These are phyloP conservation scores for Solea senegalensis DNA, from an alignment of 2,113 vertebrate species.

Conservation along the genomic window DNA sequence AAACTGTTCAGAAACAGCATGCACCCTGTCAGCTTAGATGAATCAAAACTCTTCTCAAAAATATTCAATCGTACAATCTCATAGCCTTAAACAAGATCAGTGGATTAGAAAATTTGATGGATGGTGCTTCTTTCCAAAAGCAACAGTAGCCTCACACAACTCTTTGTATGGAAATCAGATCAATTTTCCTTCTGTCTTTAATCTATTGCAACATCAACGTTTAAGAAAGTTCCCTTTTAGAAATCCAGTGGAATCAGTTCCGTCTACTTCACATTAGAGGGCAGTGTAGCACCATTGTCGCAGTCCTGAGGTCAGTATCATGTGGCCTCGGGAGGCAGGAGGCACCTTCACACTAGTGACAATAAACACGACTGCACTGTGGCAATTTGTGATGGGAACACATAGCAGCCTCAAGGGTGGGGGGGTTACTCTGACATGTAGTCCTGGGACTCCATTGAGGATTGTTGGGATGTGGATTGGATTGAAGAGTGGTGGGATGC, in stretches of 20 bases:
- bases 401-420: not conserved
- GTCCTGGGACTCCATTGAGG: conserved; percentile 70
- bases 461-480: conserved; percentile 69
- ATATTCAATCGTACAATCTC: not conserved
- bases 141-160: not conserved
- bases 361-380: conserved; percentile 9
- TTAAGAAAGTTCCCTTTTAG: conserved; percentile 4
- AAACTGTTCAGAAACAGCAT: conserved; percentile 34
- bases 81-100: not conserved
- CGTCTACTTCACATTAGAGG: conserved; percentile 27
- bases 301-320: not conserved
- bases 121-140: not conserved
- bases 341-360: conserved; percentile 10
- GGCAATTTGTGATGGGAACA: not conserved
- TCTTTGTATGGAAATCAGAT: conserved; percentile 5
- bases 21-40: conserved; percentile 6
- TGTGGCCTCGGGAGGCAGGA: not conserved
- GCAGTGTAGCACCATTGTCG: conserved; percentile 29
- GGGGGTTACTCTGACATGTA: conserved; percentile 63
- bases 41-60: not conserved
- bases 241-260: conserved; percentile 5
- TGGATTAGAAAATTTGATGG: conserved; percentile 10
- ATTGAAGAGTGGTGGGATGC: conserved; percentile 72
- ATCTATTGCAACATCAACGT: not conserved
- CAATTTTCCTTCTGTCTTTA: not conserved